phyloP scores from a whole-genome alignment of 2,797 vertebrate species.

The Glossophaga mutica region DNA sequence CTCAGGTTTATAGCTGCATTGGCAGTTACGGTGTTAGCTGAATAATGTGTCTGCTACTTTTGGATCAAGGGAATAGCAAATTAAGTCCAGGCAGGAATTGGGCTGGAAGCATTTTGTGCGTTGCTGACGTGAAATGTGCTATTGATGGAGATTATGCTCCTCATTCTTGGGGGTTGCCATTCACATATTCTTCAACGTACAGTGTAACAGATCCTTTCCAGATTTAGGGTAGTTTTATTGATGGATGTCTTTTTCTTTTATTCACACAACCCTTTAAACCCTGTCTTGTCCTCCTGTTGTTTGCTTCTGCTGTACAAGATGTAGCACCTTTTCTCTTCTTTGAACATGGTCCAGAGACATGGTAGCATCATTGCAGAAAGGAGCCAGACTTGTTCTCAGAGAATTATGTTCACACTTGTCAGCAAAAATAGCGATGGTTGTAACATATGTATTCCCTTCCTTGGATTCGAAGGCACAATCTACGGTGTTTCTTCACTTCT shows the following conservation, averaged over 20 bases:
- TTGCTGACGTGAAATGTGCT: neutral
- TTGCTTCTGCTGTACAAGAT: slow-evolving; percentile 61
- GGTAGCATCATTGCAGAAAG: slow-evolving; percentile 50
- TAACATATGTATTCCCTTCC: slow-evolving; percentile 72
- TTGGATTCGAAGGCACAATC: slow-evolving; percentile 67
- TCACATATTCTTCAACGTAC: neutral
- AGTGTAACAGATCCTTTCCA: slow-evolving; percentile 14
- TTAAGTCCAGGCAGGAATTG: neutral
- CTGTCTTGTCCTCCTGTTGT: slow-evolving; percentile 54
- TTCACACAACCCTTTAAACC: slow-evolving; percentile 4
- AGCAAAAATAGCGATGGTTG: slow-evolving; percentile 59
- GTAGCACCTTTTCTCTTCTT: slow-evolving; percentile 64
- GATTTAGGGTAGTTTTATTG: slow-evolving; percentile 10
- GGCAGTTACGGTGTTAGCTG: neutral
- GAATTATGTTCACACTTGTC: slow-evolving; percentile 62
- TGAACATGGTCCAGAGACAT: slow-evolving; percentile 59
- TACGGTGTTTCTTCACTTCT: slow-evolving; percentile 67
- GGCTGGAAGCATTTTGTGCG: neutral
- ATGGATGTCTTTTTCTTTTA: slow-evolving; percentile 44
- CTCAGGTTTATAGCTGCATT: neutral
- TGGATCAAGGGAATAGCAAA: neutral
- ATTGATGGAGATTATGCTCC: neutral
- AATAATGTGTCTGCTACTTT: neutral
- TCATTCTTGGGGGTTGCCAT: slow-evolving; percentile 71
- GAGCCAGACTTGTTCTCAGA: slow-evolving; percentile 62